Base-by-base conservation (phyloP, 2,113 vertebrate species). In the Argyrosomus japonicus region DNA sequence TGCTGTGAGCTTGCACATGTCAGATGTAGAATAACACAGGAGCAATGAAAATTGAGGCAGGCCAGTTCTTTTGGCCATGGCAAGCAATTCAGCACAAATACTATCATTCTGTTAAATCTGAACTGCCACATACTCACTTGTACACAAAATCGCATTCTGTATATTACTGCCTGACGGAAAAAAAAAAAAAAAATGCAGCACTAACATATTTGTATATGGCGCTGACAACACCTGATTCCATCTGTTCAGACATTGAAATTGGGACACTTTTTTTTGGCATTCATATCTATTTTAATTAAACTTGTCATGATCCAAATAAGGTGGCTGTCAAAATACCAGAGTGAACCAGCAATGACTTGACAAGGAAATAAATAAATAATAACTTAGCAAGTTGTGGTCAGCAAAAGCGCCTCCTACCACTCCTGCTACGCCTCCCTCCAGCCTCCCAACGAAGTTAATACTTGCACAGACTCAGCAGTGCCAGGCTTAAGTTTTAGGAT, bases 311-410 rank as follows among this genome's bases (percentile, higher is more conserved):
- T 91, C 83, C 71, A 88, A 93, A 93, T 94, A 79, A 74, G 88
- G 82, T 71, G 54, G 78, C 92, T 92, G 92, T 92, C 92, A 94
- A 89, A 89, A 84, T 83, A 86, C 60, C 75, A 85, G 36, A 81
- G 71, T 75, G 75, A 88, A 71, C 85, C 60, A 71, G 81, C 83
- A 63, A 84, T 69, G 79, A 75, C 65, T 84, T 90, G 87, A 91
- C 87, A 88, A 71, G 79, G 23, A 92, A 89, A 92, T 93, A 92
- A 91, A 94, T 91, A 90, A 92, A 91, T 90, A 83, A 92, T 85
- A 86, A 64, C 64, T 48, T 72, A 60, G 63, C 64, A 81, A 53
- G 81, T 86, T 74, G 77, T 82, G 84, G 87, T 94, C 91, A 94
- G 88, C 91, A 93, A 85, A 91, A 85, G 72, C 27, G 12, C 13